Evolutionary conservation across 2,797 vertebrate genomes (phyloP).

Genomic region (Podarcis lilfordi): DNA sequence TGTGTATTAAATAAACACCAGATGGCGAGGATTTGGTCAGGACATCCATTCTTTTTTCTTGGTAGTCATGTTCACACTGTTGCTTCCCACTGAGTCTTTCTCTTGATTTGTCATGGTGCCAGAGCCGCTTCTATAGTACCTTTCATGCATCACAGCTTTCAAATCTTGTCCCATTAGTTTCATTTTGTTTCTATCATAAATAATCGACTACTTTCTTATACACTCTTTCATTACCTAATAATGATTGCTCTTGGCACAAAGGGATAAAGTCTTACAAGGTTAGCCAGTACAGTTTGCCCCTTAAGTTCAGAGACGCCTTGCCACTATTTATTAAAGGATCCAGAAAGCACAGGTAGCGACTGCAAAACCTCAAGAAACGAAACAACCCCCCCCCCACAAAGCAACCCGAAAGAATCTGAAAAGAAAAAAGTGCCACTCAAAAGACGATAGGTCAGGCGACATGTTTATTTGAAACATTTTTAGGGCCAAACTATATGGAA

Average conservation of each 20-base stretch:
- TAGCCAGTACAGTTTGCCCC: slow-evolving; percentile 80
- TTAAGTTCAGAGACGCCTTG: slow-evolving; percentile 72
- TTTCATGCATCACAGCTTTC: slow-evolving; percentile 84
- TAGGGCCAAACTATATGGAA: neutral
- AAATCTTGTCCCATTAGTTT: slow-evolving; percentile 86
- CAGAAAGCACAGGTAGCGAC: slow-evolving; percentile 60
- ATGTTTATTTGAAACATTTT: neutral
- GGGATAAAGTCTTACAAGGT: slow-evolving; percentile 77
- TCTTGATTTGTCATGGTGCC: slow-evolving; percentile 82
- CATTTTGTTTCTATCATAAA: slow-evolving; percentile 87
- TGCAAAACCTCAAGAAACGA: slow-evolving; percentile 2
- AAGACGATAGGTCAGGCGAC: neutral
- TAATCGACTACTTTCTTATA: slow-evolving; percentile 85
- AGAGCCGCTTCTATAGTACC: slow-evolving; percentile 79
- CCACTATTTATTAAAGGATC: slow-evolving; percentile 68
- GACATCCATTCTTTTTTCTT: slow-evolving; percentile 86
- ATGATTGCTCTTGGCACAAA: slow-evolving; percentile 76
- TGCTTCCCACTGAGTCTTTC: slow-evolving; percentile 87
- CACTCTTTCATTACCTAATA: slow-evolving; percentile 84
- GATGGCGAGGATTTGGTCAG: slow-evolving; percentile 90
- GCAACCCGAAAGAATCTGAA: neutral
- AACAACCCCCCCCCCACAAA: neutral
- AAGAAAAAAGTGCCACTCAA: neutral
- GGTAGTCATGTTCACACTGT: slow-evolving; percentile 85
- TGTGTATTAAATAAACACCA: slow-evolving; percentile 94